phyloP scores from a whole-genome alignment of 2,797 vertebrate species.

The Antrozous pallidus region DNA sequence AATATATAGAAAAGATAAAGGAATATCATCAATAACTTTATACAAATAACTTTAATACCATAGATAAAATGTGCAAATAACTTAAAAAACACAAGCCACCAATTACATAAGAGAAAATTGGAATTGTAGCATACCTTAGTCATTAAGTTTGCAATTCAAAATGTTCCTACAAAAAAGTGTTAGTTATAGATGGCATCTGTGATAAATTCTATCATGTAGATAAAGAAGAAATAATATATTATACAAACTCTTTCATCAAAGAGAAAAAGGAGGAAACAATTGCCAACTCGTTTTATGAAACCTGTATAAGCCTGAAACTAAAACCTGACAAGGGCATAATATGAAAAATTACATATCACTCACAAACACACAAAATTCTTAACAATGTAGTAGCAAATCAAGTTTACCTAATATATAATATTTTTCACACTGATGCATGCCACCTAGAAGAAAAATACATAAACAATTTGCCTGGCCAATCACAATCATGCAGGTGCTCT shows the following conservation, averaged over 20 bases:
- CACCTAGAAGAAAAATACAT: conserved; percentile 60
- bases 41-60: background rate
- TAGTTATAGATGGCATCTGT: background rate
- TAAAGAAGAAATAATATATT: background rate
- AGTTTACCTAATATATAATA: conserved; percentile 69
- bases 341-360: conserved; percentile 1
- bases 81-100: background rate
- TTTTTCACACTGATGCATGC: conserved; percentile 45
- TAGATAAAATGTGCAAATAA: background rate
- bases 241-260: conserved; percentile 7
- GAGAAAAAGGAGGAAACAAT: background rate
- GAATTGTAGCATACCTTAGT: background rate
- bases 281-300: conserved; percentile 1
- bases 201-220: conserved; percentile 4
- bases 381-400: background rate
- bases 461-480: background rate
- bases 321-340: background rate
- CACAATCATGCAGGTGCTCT: background rate
- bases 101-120: background rate
- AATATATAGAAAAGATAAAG: background rate
- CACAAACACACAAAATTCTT: conserved; percentile 13
- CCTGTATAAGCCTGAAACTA: background rate
- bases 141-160: conserved; percentile 1
- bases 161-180: background rate
- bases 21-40: background rate